Evolutionary conservation across 2,113 vertebrate genomes (phyloP).

Genomic region (Aldabrachelys gigantea): DNA sequence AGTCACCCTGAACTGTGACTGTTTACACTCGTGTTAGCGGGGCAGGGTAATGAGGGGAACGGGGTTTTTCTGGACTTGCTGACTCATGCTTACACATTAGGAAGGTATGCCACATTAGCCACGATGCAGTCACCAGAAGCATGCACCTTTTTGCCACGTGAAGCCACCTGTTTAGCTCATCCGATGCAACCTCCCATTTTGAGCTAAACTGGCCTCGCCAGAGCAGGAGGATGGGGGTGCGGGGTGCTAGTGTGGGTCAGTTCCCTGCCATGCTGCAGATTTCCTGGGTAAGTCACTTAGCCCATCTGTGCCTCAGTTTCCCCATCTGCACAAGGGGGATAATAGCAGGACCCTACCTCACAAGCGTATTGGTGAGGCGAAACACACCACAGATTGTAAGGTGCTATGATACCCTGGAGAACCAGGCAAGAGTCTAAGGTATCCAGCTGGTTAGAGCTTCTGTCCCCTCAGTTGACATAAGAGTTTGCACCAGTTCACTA

Average conservation of each 20-base stretch:
- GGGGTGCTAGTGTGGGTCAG: not conserved
- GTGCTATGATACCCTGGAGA: not conserved
- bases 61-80: not conserved
- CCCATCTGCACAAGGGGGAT: not conserved
- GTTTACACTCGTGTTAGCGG: not conserved
- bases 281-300: not conserved
- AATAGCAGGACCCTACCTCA: not conserved
- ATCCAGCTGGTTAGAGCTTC: not conserved
- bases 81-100: not conserved
- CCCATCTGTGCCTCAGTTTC: not conserved
- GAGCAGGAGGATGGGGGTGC: not conserved
- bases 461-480: not conserved
- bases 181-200: not conserved
- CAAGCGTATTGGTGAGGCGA: not conserved
- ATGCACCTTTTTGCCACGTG: not conserved
- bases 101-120: not conserved
- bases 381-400: not conserved
- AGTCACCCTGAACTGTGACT: not conserved
- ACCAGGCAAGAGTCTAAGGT: not conserved
- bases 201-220: not conserved
- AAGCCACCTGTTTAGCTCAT: not conserved
- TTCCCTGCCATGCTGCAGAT: not conserved
- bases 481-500: not conserved
- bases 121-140: no score
- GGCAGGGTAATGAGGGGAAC: not conserved